Evolutionary conservation across 2,113 vertebrate genomes (phyloP).

Genomic region (Xenopus tropicalis): DNA sequence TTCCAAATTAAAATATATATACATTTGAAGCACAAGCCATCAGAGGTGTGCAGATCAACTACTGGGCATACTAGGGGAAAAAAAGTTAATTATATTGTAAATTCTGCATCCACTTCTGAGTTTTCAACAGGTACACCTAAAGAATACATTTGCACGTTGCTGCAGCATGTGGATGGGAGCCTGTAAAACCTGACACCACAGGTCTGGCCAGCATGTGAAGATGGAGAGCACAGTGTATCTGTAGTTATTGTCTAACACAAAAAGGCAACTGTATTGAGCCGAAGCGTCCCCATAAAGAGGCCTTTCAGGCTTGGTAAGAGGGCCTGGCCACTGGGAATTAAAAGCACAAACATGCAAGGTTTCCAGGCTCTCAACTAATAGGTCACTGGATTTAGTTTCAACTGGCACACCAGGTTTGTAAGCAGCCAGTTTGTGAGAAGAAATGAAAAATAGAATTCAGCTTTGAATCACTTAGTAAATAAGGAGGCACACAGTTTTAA

Average conservation of each 20-base stretch:
- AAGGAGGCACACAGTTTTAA: too few relatives aligned
- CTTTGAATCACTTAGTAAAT: too few relatives aligned
- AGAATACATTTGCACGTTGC: slow-evolving; percentile 3
- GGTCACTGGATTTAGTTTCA: slow-evolving; percentile 31
- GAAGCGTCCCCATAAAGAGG: slow-evolving; percentile 35
- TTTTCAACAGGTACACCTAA: background rate
- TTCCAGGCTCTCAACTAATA: slow-evolving; percentile 33
- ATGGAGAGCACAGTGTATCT: slow-evolving; percentile 6
- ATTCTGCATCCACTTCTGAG: too few relatives aligned
- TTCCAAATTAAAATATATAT: too few relatives aligned
- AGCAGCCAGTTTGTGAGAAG: background rate
- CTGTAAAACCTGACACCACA: slow-evolving; percentile 25
- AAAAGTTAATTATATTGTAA: too few relatives aligned
- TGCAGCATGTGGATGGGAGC: slow-evolving; percentile 18
- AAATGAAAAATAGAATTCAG: too few relatives aligned
- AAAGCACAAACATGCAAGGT: slow-evolving; percentile 34
- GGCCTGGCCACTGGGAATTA: slow-evolving; percentile 6
- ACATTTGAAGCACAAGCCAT: too few relatives aligned
- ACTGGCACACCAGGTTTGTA: slow-evolving; percentile 26
- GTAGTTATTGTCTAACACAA: slow-evolving; percentile 33
- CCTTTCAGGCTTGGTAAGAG: slow-evolving; percentile 13
- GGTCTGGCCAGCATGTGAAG: slow-evolving; percentile 27
- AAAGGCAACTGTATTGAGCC: slow-evolving; percentile 34
- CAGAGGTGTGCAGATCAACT: too few relatives aligned
- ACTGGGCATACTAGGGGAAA: too few relatives aligned